Evolutionary conservation across 2,113 vertebrate genomes (phyloP).

Genomic region (Ardeotis arabs): DNA sequence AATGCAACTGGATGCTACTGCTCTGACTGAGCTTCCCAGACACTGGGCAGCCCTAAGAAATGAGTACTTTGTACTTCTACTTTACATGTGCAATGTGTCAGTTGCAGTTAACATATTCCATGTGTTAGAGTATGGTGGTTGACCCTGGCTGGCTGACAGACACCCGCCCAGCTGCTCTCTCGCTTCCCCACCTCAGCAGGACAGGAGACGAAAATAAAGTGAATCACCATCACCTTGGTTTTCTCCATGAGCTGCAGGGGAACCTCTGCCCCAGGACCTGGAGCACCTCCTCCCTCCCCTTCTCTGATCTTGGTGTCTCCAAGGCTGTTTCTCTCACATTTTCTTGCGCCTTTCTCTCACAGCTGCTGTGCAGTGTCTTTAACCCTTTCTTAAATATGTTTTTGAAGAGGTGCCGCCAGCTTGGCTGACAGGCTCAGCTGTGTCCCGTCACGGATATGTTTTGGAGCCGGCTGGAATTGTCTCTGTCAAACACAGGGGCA

Average conservation of each 20-base stretch:
- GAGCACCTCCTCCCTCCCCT: background rate
- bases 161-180: background rate
- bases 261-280: fast-evolving
- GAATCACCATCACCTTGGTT: background rate
- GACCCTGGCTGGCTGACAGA: background rate
- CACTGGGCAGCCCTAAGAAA: background rate
- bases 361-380: background rate
- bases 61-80: background rate
- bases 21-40: background rate
- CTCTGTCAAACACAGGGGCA: no score
- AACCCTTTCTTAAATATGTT: background rate
- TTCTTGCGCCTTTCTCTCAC: background rate
- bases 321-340: background rate
- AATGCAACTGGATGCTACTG: background rate
- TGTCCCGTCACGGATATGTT: no score
- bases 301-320: background rate
- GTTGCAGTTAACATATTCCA: background rate
- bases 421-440: no score
- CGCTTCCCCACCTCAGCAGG: background rate
- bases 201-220: background rate
- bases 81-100: background rate
- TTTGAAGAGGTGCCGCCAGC: background rate
- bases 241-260: background rate
- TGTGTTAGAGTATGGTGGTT: background rate
- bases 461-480: no score